Base-by-base conservation (phyloP, 2,797 vertebrate species). In the Nyctalus aviator region DNA sequence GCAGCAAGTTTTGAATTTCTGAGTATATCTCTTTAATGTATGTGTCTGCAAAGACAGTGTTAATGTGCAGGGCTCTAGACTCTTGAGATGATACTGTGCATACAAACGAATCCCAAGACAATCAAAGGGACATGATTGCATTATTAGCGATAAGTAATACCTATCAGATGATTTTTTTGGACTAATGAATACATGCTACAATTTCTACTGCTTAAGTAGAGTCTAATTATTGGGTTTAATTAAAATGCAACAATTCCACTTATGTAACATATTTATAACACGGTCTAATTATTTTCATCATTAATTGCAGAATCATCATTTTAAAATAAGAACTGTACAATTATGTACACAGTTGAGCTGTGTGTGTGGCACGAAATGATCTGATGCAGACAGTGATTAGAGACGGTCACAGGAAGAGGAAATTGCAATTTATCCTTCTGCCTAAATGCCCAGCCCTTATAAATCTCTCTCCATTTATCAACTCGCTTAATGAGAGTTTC, bases 141-240 rank as follows among this genome's bases (percentile, higher is more conserved):
- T 96, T 93, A 89, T 94, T 92, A 85, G 53, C 53, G 92, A 73
- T 68, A 79, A 94, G 23, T 92, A 88, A 64, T 72, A 79, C 41
- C 68, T 78, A 73, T 79, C 50, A 85, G 32, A 79, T 88, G 46
- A 89, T 46, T 92, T 86, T 89, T 89, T 95, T 89, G 95, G 76
- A 96, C 57, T 95, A 93, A 94, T 93, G 68, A 84, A 72, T 86
- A 35, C 55, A 71, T 35, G 44, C 23, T 77, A 55, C 41, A 92
- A 73, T 85, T 94, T 96, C 59, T 23, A 68, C 53, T 76, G 59
- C 57, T 90, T 86, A 92, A 91, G 83, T 88, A 86, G 90, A 95
- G 95, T 92, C 35, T 84, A 93, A 96, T 93, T 87, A 62, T 91
- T 88, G 53, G 57, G n/a, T 41, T 96, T 96, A 96, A 96, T 96